These are phyloP conservation scores for Lanistes nyassanus DNA, from an alignment of 1,140 invertebrate genomes.

Conservation along the genomic window DNA sequence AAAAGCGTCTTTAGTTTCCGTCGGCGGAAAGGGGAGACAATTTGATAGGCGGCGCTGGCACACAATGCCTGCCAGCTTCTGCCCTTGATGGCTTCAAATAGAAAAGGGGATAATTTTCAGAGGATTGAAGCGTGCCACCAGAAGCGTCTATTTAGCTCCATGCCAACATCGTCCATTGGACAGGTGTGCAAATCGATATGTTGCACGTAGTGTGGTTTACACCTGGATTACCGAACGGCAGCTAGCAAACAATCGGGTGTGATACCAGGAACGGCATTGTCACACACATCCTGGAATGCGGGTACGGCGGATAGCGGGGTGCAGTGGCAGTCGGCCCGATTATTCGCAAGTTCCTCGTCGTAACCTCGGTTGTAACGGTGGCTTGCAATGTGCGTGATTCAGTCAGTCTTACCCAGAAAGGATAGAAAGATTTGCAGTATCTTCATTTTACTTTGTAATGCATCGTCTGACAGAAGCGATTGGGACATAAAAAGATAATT, in stretches of 20 bases:
- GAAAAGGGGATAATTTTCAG: not conserved
- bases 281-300: slow-evolving; percentile 9
- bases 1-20: not conserved
- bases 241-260: slow-evolving; percentile 1
- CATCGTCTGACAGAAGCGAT: not conserved
- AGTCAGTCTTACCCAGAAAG: no score
- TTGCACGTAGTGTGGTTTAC: not conserved
- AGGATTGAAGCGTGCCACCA: not conserved
- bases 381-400: no score
- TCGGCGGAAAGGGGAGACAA: no score
- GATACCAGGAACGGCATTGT: not conserved
- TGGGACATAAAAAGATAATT: not conserved
- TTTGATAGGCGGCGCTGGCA: no score
- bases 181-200: slow-evolving; percentile 8
- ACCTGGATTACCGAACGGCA: slow-evolving; percentile 1
- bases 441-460: not conserved
- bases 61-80: not conserved
- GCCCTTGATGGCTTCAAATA: slow-evolving; percentile 6
- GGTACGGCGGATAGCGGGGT: not conserved
- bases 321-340: not conserved
- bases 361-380: no score
- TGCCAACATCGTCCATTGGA: not conserved
- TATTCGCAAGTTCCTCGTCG: not conserved
- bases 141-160: not conserved
- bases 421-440: not conserved